Conservation (phyloP, 2,113 vertebrate species). For the Microtus richardsoni region DNA sequence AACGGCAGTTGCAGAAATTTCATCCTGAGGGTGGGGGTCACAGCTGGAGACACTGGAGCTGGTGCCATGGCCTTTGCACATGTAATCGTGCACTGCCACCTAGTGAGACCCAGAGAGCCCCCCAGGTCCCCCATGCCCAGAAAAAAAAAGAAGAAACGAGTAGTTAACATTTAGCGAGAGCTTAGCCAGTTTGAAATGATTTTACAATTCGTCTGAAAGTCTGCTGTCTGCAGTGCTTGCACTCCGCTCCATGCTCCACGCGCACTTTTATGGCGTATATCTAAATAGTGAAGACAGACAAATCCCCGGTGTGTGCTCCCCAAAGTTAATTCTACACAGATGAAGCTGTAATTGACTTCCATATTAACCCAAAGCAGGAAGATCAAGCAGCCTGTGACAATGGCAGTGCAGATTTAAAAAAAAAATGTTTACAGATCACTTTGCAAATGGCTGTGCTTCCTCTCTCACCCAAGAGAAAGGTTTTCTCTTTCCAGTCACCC, state of each 20-base stretch:
- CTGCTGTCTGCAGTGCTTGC: constrained; percentile 81
- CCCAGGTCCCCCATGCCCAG: constrained; percentile 52
- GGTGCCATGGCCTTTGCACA: constrained; percentile 88
- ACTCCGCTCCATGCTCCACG: constrained; percentile 64
- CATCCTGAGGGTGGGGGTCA: constrained; percentile 76
- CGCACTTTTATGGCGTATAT: constrained; percentile 84
- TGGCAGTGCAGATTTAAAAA: constrained; percentile 79
- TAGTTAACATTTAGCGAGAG: constrained; percentile 87
- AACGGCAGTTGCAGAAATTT: constrained; percentile 35
- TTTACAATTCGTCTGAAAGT: constrained; percentile 85
- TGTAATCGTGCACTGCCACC: constrained; percentile 95
- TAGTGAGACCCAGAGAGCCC: constrained; percentile 85
- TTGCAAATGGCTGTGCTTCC: constrained; percentile 67
- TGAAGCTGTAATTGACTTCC: constrained; percentile 88
- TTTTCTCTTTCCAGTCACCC: constrained; percentile 44
- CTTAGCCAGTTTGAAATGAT: constrained; percentile 83
- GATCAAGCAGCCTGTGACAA: constrained; percentile 83
- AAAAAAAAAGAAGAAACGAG: constrained; percentile 64
- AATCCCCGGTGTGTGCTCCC: constrained; percentile 85
- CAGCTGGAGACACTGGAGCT: constrained; percentile 77
- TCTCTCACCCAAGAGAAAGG: constrained; percentile 68
- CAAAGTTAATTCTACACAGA: constrained; percentile 90
- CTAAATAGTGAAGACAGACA: constrained; percentile 85
- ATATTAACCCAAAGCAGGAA: constrained; percentile 85
- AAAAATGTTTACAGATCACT: constrained; percentile 64